A percentile compares a stretch with the other conserved stretches of the same genome.
phyloP scores from a whole-genome alignment of 2,888 invertebrate genomes.

The Lepeophtheirus nordmannii region DNA sequence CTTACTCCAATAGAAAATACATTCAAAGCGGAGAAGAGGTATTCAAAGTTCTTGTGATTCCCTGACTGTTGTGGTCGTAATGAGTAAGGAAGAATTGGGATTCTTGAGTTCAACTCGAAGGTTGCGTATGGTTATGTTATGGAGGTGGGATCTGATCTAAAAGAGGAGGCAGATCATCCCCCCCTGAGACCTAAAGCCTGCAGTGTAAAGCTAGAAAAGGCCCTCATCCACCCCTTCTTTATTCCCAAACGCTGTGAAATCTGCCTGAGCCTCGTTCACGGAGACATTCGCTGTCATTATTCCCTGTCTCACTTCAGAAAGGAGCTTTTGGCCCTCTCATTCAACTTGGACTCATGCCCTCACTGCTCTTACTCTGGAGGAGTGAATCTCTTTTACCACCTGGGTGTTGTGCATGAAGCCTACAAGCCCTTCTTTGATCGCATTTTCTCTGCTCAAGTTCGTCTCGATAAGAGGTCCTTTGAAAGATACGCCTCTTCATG shows the following conservation, averaged over 20 bases:
- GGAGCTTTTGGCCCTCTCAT: background rate
- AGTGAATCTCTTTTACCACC: background rate
- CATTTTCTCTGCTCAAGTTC: background rate
- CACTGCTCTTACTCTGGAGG: background rate
- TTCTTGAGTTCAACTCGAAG: no score
- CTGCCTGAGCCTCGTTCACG: background rate
- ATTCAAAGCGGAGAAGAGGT: no score
- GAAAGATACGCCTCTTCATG: background rate
- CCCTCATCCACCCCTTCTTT: no score
- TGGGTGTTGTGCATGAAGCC: background rate
- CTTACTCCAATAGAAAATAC: no score
- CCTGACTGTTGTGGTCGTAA: no score
- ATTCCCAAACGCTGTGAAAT: background rate
- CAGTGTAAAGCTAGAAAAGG: no score
- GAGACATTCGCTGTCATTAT: background rate
- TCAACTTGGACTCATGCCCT: background rate
- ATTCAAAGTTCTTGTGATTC: no score
- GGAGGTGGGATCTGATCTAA: no score
- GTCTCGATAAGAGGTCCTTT: background rate
- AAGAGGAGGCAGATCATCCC: no score
- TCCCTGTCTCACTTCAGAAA: background rate
- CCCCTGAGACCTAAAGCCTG: no score
- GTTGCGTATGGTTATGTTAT: no score
- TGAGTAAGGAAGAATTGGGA: no score
- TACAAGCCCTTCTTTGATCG: slow-evolving; percentile 5